Base-by-base conservation (phyloP, 2,888 invertebrate species). In the Achlya flavicornis region DNA sequence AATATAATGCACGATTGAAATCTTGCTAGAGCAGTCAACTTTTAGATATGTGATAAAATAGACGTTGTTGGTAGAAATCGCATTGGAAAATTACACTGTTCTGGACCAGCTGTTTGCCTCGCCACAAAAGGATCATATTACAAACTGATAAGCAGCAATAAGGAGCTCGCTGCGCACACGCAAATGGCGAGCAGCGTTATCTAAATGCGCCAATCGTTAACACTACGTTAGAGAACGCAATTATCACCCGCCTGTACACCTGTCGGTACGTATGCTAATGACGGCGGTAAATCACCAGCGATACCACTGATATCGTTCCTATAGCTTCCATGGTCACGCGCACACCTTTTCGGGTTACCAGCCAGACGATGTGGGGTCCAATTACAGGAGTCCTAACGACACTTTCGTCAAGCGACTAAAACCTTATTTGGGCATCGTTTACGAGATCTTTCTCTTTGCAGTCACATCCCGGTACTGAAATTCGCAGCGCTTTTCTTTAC, bases 101-200 rank as follows among this genome's bases (percentile, higher is more conserved):
- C 63, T 67, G 10, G 58, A 33, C 19, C 65, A 68, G 63, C 66
- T 59, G 69, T 72, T 66, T 69, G 64, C 69, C 68, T 65, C 48
- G 53, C 64, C 71, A 65, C 70, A 74, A 75, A 70, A 77, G 68
- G 67, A 70, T 72, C 69, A 73, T 70, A 69, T 57, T 57, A 61
- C 65, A 68, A 68, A 70, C 68, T 73, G 78, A 77, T 77, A 75
- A 73, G 71, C 65, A 64, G 63, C 65, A 71, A 67, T 76, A 77
- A 76, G 77, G 71, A 76, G 78, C 72, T 73, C 70, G 73, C 69
- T 75, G 78, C 77, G 77, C 77, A 76, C 73, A 76, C 79, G 82
- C 81, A 84, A 85, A 85, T 81, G 81, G 78, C 76, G 70, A 69
- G 73, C 84, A 83, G 87, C 77, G 77, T 87, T 87, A 89, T 89